Percentiles rank a stretch among this genome's conserved stretches.
phyloP scores from a whole-genome alignment of 2,113 vertebrate species.

The Embiotoca jacksoni region DNA sequence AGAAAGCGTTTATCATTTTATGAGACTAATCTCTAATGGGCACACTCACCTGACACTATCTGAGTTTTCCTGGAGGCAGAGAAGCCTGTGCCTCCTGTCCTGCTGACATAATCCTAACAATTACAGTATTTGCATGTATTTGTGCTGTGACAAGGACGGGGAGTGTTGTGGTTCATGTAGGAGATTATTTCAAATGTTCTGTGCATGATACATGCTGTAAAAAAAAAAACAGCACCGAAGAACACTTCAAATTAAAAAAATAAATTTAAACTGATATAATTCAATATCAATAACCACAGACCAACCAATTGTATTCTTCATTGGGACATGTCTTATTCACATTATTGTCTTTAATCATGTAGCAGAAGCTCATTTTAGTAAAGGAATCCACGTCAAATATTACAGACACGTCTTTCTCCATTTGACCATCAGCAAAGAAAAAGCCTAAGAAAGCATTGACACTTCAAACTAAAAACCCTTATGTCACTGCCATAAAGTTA shows the following conservation, averaged over 20 bases:
- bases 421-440: conserved; percentile 22
- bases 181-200: not conserved
- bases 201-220: conserved; percentile 5
- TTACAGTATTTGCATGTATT: conserved; percentile 20
- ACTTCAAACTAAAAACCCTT: not conserved
- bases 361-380: conserved; percentile 6
- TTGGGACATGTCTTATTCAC: conserved; percentile 1
- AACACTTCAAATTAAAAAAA: conserved; percentile 17
- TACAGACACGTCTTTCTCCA: conserved; percentile 2
- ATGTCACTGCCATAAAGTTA: conserved; percentile 5
- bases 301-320: conserved; percentile 30
- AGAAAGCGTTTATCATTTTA: conserved; percentile 57
- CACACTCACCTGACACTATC: conserved; percentile 32
- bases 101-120: conserved; percentile 19
- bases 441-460: conserved; percentile 6
- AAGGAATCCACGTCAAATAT: conserved; percentile 9
- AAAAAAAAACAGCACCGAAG: conserved; percentile 17
- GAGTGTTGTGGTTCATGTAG: not conserved
- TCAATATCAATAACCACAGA: conserved; percentile 43
- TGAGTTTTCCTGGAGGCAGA: conserved; percentile 13
- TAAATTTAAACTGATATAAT: conserved; percentile 35
- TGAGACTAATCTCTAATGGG: conserved; percentile 45
- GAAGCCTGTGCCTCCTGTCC: not conserved
- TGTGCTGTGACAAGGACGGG: not conserved
- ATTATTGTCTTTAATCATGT: conserved; percentile 44